Evolutionary conservation across 2,888 invertebrate species (phyloP).

Genomic region (Philhelius pedissequus): DNA sequence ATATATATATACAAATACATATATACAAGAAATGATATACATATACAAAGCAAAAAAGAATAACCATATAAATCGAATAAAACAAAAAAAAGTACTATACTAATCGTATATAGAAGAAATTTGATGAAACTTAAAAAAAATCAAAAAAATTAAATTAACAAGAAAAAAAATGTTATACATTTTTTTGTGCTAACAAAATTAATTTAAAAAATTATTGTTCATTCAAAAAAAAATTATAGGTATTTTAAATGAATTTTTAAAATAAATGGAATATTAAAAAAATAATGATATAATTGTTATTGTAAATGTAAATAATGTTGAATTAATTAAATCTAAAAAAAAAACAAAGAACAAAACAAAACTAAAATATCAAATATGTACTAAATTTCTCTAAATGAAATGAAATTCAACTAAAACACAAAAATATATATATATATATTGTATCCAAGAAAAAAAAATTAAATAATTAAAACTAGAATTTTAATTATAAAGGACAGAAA

Average conservation of each 20-base stretch:
- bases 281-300: conserved; percentile 51
- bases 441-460: conserved; percentile 16
- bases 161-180: conserved; percentile 61
- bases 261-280: conserved; percentile 18
- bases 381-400: conserved; percentile 41
- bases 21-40: conserved; percentile 67
- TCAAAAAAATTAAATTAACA: neutral
- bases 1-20: conserved; percentile 68
- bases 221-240: conserved; percentile 48
- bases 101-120: conserved; percentile 3
- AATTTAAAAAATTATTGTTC: neutral
- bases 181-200: conserved; percentile 52
- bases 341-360: neutral
- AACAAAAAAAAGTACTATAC: too few species aligned
- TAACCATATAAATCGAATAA: conserved; percentile 20
- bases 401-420: conserved; percentile 45
- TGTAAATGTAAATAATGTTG: conserved; percentile 59
- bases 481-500: conserved; percentile 9
- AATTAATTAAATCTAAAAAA: conserved; percentile 36
- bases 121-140: neutral
- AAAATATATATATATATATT: too few species aligned
- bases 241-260: conserved; percentile 60
- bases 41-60: conserved; percentile 25
- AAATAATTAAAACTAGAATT: neutral
- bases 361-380: conserved; percentile 19